Conservation (phyloP, 2,888 invertebrate species). For the Kryphioiulus occultus region DNA sequence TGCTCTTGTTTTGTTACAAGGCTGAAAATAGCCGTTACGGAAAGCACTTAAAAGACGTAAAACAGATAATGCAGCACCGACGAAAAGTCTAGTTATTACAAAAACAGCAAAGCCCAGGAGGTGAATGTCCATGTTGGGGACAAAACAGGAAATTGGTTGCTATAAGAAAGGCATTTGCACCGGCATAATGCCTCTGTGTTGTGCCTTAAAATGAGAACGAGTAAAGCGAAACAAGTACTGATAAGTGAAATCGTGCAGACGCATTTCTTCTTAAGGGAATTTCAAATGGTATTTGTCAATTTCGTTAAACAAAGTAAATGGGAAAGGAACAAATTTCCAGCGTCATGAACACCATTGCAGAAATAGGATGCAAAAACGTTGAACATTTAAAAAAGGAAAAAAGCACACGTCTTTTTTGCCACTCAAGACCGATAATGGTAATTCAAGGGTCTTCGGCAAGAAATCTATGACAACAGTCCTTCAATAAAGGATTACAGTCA, state of each 20-base stretch:
- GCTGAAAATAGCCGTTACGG: background rate
- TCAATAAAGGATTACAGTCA: no score
- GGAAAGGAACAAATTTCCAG: background rate
- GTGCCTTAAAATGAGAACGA: background rate
- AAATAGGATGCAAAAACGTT: background rate
- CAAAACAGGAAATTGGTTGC: background rate
- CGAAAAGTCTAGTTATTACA: background rate
- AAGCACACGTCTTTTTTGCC: no score
- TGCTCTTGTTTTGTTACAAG: no score
- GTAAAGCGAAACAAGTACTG: background rate
- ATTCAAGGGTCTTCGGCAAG: no score
- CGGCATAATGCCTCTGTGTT: background rate
- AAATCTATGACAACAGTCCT: no score
- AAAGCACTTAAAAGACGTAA: background rate
- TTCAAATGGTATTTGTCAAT: conserved; percentile 5
- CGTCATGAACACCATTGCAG: background rate
- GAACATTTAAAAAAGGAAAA: no score
- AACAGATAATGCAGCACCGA: background rate
- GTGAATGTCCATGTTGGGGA: conserved; percentile 5
- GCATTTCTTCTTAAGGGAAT: background rate
- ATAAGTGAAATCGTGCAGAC: background rate
- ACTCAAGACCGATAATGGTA: no score
- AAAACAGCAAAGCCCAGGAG: background rate
- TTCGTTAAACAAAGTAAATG: conserved; percentile 4
- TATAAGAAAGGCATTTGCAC: background rate